phyloP scores from a whole-genome alignment of 2,888 invertebrate species.

The Vanessa cardui region DNA sequence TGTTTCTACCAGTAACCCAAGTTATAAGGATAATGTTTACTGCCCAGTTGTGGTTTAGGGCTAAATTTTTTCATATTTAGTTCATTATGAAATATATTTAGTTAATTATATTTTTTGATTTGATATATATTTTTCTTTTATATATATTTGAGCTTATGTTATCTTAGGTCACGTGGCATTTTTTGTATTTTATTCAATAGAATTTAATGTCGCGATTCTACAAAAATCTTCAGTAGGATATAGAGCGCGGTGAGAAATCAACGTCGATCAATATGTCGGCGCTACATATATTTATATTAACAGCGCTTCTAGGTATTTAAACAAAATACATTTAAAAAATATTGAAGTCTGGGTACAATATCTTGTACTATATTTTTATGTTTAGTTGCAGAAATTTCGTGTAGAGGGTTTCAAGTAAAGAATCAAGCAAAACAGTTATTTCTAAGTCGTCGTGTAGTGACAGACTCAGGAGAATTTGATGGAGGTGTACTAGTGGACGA shows the following conservation, averaged over 20 bases:
- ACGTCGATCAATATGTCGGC: slow-evolving; percentile 27
- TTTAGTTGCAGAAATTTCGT: slow-evolving; percentile 32
- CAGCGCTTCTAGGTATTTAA: slow-evolving; percentile 27
- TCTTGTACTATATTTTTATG: slow-evolving; percentile 15
- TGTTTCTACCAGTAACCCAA: no score
- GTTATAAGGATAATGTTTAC: no score
- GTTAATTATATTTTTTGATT: no score
- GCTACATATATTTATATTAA: slow-evolving; percentile 19
- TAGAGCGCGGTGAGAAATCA: slow-evolving; percentile 25
- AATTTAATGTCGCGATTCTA: no score
- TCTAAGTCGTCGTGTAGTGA: slow-evolving; percentile 72
- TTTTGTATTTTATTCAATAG: no score
- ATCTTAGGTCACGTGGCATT: no score
- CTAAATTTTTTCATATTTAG: no score
- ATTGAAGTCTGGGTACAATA: background rate
- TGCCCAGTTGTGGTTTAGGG: no score
- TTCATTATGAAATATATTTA: no score
- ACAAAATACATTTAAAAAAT: background rate
- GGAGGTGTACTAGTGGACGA: slow-evolving; percentile 84
- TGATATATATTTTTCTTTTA: no score
- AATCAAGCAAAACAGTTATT: slow-evolving; percentile 58
- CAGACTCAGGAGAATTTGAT: slow-evolving; percentile 76
- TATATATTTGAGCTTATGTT: no score
- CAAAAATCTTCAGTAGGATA: slow-evolving; percentile 25
- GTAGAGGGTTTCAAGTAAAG: slow-evolving; percentile 45